Conservation (phyloP, 2,888 invertebrate genomes). For the Drosophila pseudotalamancana region DNA sequence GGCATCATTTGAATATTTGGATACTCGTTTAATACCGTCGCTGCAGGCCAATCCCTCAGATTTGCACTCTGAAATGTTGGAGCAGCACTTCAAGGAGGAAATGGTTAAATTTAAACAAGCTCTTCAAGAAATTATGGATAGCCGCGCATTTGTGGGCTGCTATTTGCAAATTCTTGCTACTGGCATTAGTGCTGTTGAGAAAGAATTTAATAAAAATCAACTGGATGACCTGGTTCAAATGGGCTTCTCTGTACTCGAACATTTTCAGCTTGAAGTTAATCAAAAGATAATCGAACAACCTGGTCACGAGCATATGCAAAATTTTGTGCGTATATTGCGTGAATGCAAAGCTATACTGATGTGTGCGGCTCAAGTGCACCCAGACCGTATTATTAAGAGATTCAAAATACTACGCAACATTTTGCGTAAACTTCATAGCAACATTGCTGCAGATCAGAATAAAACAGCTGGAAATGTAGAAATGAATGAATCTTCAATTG, state of each 20-base stretch:
- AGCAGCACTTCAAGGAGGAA: conserved; percentile 83
- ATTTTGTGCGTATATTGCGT: conserved; percentile 75
- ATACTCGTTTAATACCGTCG: conserved; percentile 82
- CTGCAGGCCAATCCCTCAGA: conserved; percentile 70
- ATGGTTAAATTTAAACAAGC: conserved; percentile 73
- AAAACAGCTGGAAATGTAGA: neutral
- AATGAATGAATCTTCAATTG: too few species aligned
- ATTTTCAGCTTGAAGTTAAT: conserved; percentile 75
- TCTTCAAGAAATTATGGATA: conserved; percentile 82
- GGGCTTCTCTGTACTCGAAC: conserved; percentile 76
- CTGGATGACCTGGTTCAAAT: conserved; percentile 73
- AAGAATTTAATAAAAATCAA: conserved; percentile 62
- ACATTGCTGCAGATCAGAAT: conserved; percentile 29
- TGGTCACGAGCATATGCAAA: conserved; percentile 62
- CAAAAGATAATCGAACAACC: conserved; percentile 54
- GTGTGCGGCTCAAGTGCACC: conserved; percentile 79
- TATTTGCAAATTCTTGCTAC: conserved; percentile 75
- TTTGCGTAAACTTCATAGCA: conserved; percentile 73
- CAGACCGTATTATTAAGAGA: conserved; percentile 79
- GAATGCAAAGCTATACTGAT: conserved; percentile 82
- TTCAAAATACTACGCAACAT: conserved; percentile 82
- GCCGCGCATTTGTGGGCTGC: conserved; percentile 75
- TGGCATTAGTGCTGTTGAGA: conserved; percentile 54
- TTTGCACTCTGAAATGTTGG: conserved; percentile 78
- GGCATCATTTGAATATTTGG: conserved; percentile 83